phyloP scores from a whole-genome alignment of 2,797 vertebrate genomes.

The Lates japonicus region DNA sequence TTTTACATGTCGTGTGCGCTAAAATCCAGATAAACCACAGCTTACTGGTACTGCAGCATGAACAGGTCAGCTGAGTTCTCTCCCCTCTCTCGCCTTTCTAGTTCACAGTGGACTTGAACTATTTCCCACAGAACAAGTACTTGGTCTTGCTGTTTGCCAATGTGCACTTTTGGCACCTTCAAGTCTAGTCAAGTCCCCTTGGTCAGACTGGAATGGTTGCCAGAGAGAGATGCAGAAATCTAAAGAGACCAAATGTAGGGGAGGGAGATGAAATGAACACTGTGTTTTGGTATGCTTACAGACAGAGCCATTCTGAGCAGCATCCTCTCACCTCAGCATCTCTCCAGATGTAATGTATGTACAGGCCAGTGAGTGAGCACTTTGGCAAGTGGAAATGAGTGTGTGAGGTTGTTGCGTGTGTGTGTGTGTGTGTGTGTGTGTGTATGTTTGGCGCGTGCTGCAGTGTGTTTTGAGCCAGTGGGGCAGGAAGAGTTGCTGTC shows the following conservation, averaged over 20 bases:
- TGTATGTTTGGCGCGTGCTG: slow-evolving; percentile 10
- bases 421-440: slow-evolving; percentile 24
- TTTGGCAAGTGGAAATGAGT: not conserved
- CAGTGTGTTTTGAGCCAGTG: slow-evolving; percentile 69
- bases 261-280: slow-evolving; percentile 31
- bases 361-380: slow-evolving; percentile 4
- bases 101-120: not conserved
- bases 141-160: not conserved
- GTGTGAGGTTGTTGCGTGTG: slow-evolving; percentile 15
- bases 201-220: no score
- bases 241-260: not conserved
- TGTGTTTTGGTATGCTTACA: slow-evolving; percentile 30
- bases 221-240: not conserved
- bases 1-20: not conserved
- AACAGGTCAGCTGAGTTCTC: not conserved
- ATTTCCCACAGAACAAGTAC: not conserved
- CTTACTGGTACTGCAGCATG: not conserved
- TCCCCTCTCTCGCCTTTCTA: not conserved
- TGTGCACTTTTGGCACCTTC: not conserved
- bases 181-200: not conserved
- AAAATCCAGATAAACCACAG: not conserved
- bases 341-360: slow-evolving; percentile 22
- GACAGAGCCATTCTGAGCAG: slow-evolving; percentile 41
- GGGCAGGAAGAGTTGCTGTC: slow-evolving; percentile 87
- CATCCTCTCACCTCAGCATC: slow-evolving; percentile 38